phyloP scores from a whole-genome alignment of 2,113 vertebrate genomes.

The Balaenoptera acutorostrata region DNA sequence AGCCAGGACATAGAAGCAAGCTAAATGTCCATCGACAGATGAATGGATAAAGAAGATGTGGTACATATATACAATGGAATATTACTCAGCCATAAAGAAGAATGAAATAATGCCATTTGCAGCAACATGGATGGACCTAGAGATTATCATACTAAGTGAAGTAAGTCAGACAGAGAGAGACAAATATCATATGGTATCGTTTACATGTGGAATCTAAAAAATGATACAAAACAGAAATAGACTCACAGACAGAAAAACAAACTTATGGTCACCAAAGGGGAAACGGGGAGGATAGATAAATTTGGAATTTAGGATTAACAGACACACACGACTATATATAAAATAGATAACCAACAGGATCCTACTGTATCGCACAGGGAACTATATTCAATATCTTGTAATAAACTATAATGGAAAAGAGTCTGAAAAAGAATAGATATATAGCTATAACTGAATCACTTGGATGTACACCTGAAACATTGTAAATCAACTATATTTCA shows the following conservation, averaged over 20 bases:
- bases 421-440: not conserved
- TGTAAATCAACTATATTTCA: not conserved
- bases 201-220: not conserved
- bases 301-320: not conserved
- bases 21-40: too few species aligned
- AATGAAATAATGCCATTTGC: too few species aligned
- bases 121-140: too few species aligned
- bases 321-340: not conserved
- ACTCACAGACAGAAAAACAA: not conserved
- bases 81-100: too few species aligned
- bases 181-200: not conserved
- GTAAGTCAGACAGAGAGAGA: not conserved
- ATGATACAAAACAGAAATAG: not conserved
- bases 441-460: not conserved
- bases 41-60: too few species aligned
- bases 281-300: not conserved
- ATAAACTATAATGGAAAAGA: not conserved
- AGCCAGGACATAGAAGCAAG: too few species aligned
- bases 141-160: too few species aligned
- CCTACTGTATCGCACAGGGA: not conserved
- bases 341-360: not conserved
- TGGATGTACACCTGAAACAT: not conserved
- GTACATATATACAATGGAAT: too few species aligned
- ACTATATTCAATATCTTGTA: not conserved
- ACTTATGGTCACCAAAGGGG: not conserved